Evolutionary conservation across 1,140 invertebrate genomes (phyloP).

Genomic region (Dufourea novaeangliae): DNA sequence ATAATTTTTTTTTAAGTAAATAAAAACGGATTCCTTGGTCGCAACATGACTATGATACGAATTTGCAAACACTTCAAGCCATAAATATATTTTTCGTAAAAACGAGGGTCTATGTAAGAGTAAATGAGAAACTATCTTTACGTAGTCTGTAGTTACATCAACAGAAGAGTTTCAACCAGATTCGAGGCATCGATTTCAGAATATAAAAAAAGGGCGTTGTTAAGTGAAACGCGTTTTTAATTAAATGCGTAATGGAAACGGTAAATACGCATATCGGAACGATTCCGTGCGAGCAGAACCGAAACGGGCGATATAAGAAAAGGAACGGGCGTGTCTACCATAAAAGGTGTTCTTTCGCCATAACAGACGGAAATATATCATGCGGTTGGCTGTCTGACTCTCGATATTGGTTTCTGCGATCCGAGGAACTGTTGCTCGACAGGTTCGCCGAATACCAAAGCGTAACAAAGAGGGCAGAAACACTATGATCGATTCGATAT

Average conservation of each 20-base stretch:
- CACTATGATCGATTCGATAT: not conserved
- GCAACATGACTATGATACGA: too few species aligned
- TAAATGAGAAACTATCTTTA: too few species aligned
- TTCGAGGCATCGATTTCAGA: not conserved
- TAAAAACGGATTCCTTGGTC: too few species aligned
- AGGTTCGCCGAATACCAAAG: not conserved
- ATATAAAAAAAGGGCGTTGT: too few species aligned
- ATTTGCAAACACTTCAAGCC: too few species aligned
- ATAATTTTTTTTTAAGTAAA: too few species aligned
- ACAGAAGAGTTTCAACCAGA: too few species aligned
- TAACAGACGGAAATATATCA: not conserved
- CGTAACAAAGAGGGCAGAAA: not conserved
- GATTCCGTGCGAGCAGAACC: not conserved
- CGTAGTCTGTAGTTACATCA: too few species aligned
- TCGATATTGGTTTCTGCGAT: slow-evolving; percentile 12
- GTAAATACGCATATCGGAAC: not conserved
- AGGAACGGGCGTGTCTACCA: slow-evolving; percentile 10
- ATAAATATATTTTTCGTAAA: too few species aligned
- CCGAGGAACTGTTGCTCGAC: slow-evolving; percentile 12
- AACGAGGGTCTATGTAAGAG: too few species aligned
- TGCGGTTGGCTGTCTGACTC: not conserved
- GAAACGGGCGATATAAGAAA: not conserved
- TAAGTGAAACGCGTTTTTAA: not conserved
- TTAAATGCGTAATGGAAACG: not conserved
- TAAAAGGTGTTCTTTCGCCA: not conserved